These are phyloP conservation scores for Eupithecia tripunctaria DNA, from an alignment of 2,888 invertebrate species.

Conservation along the genomic window DNA sequence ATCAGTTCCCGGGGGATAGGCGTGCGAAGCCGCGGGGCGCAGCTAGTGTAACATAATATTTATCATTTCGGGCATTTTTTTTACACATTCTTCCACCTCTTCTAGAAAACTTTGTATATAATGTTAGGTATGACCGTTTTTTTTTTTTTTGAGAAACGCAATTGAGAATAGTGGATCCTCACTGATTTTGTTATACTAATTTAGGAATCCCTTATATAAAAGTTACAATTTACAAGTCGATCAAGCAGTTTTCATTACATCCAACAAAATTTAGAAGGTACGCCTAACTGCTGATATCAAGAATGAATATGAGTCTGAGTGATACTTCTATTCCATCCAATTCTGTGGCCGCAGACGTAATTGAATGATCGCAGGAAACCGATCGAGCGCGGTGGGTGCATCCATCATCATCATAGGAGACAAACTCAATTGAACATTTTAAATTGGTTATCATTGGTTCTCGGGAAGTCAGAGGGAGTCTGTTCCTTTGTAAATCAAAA, in stretches of 20 bases:
- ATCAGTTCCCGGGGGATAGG: too few relatives aligned
- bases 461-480: slow-evolving; percentile 22
- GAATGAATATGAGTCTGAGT: not conserved
- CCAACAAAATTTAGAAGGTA: not conserved
- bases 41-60: too few relatives aligned
- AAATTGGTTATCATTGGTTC: slow-evolving; percentile 55
- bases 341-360: slow-evolving; percentile 51
- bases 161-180: not conserved
- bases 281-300: not conserved
- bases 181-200: not conserved
- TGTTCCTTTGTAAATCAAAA: slow-evolving; percentile 25
- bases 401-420: slow-evolving; percentile 72
- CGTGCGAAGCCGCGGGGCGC: too few relatives aligned
- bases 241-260: not conserved
- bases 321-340: slow-evolving; percentile 10
- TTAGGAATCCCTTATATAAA: not conserved
- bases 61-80: too few relatives aligned
- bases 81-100: too few relatives aligned
- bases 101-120: too few relatives aligned
- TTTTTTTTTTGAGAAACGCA: not conserved
- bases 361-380: slow-evolving; percentile 79
- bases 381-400: slow-evolving; percentile 67
- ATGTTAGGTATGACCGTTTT: not conserved
- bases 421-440: slow-evolving; percentile 66
- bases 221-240: not conserved